Evolutionary conservation across 2,113 vertebrate genomes (phyloP).

Genomic region (Pseudorectes ferrugineus): DNA sequence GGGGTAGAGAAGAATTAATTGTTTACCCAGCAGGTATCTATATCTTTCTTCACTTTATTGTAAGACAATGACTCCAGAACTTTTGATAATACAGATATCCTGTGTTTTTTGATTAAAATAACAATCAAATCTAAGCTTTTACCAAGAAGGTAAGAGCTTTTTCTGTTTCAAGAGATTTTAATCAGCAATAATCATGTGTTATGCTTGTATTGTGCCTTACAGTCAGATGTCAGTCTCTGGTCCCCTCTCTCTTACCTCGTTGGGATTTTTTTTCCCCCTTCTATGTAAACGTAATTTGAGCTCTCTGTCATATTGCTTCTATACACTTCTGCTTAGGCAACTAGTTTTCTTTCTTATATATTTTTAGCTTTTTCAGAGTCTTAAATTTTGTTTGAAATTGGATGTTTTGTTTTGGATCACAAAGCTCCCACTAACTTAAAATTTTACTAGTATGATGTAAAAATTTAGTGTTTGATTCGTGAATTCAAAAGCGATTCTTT

Average conservation of each 20-base stretch:
- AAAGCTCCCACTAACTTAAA: neutral
- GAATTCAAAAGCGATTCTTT: neutral
- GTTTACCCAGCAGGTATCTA: neutral
- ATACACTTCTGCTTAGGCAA: neutral
- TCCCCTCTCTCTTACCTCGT: neutral
- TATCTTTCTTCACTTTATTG: neutral
- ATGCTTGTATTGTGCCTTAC: neutral
- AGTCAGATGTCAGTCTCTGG: neutral
- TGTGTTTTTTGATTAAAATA: neutral
- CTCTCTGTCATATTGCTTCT: neutral
- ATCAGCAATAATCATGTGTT: neutral
- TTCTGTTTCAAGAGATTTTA: neutral
- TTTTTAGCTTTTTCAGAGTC: neutral
- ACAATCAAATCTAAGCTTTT: neutral
- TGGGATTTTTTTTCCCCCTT: accelerated
- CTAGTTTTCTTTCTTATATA: neutral
- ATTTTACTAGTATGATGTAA: neutral
- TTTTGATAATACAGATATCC: neutral
- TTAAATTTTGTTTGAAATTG: neutral
- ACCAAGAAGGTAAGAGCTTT: neutral
- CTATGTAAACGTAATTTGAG: neutral
- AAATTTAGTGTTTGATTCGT: neutral
- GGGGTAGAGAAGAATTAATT: neutral
- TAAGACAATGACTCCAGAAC: neutral
- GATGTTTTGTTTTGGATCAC: neutral